Evolutionary conservation across 2,888 invertebrate genomes (phyloP).

Genomic region (Drosophila diplacantha): DNA sequence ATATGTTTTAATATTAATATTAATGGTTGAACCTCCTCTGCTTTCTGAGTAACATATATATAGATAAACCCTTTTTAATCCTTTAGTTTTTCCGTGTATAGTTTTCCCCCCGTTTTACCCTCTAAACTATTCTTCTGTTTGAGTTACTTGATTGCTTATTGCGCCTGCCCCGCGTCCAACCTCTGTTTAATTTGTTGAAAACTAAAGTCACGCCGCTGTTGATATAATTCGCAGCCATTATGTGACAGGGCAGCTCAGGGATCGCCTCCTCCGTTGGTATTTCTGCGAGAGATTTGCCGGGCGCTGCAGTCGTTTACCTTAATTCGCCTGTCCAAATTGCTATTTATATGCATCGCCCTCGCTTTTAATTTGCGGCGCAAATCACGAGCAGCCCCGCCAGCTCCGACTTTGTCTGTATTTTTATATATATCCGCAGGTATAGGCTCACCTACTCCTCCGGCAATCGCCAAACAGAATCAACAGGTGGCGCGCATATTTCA

Average conservation of each 20-base stretch:
- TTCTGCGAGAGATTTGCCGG: conserved; percentile 27
- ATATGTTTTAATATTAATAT: background rate
- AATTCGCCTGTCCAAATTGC: conserved; percentile 69
- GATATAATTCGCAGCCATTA: conserved; percentile 62
- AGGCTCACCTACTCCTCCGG: conserved; percentile 31
- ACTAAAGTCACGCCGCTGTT: conserved; percentile 60
- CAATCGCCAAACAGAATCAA: conserved; percentile 64
- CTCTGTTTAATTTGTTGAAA: conserved; percentile 28
- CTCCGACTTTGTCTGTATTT: conserved; percentile 3
- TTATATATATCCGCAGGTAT: conserved; percentile 15
- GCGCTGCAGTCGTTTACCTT: conserved; percentile 61
- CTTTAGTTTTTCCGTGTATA: background rate
- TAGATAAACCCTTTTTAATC: rapidly evolving
- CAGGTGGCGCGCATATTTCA: conserved; percentile 70
- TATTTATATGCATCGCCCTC: conserved; percentile 71
- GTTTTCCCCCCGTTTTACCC: background rate
- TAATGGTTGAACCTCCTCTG: background rate
- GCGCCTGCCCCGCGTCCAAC: conserved; percentile 4
- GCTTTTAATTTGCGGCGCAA: conserved; percentile 68
- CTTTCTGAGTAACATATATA: background rate
- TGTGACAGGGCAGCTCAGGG: conserved; percentile 48
- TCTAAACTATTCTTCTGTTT: conserved; percentile 15
- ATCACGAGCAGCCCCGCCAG: conserved; percentile 52
- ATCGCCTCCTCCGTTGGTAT: conserved; percentile 36
- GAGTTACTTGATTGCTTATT: conserved; percentile 23